phyloP scores from a whole-genome alignment of 2,113 vertebrate genomes.

The Piaya cayana region DNA sequence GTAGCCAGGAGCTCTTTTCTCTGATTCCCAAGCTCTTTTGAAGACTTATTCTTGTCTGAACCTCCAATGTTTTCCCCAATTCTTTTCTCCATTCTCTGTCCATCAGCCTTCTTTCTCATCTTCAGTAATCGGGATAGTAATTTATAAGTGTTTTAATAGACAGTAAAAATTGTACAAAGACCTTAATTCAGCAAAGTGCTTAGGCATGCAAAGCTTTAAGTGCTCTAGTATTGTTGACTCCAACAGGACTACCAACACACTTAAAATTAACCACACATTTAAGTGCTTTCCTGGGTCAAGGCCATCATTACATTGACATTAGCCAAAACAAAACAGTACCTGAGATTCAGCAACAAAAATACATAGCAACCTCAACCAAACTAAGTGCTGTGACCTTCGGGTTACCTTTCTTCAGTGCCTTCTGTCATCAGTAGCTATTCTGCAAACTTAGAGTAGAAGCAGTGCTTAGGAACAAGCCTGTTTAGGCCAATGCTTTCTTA shows the following conservation, averaged over 20 bases:
- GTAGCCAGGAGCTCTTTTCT: background rate
- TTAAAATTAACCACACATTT: background rate
- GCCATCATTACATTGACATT: background rate
- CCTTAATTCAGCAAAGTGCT: background rate
- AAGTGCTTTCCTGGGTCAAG: slow-evolving; percentile 41
- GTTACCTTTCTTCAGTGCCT: background rate
- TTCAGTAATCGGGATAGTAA: background rate
- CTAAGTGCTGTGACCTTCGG: slow-evolving; percentile 34
- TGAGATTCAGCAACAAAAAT: slow-evolving; percentile 25
- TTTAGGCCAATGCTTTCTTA: background rate
- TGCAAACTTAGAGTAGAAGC: background rate
- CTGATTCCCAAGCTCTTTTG: background rate
- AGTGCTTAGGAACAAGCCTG: background rate
- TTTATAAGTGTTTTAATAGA: background rate
- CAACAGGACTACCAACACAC: background rate
- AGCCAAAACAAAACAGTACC: slow-evolving; percentile 43
- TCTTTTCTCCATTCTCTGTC: background rate
- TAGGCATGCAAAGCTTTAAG: background rate
- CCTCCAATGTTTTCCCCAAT: background rate
- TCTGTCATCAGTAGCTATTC: background rate
- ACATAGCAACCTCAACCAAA: background rate
- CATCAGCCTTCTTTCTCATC: background rate
- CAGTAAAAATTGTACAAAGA: background rate
- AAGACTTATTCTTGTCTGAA: background rate
- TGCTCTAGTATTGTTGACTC: background rate